Percentiles rank a stretch among this genome's conserved stretches.
phyloP scores from a whole-genome alignment of 2,113 vertebrate genomes.

The Aythya baeri region DNA sequence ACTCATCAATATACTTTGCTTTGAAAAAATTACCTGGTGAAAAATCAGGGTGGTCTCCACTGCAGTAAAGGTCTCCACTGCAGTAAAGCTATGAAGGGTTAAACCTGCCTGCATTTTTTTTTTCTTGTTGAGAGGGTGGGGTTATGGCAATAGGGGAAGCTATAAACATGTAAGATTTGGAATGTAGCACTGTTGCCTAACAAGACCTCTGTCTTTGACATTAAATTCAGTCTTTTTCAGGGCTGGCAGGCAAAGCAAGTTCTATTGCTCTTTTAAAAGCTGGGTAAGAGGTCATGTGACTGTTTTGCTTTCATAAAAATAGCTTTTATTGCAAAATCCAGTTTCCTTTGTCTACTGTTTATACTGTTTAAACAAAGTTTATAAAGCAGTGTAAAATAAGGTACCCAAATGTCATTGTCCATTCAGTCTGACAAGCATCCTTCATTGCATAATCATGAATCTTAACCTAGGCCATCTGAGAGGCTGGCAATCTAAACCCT shows the following conservation, averaged over 20 bases:
- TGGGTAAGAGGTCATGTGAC: slow-evolving; percentile 31
- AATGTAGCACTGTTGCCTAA: slow-evolving; percentile 36
- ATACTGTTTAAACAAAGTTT: slow-evolving; percentile 56
- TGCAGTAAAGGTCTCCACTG: background rate
- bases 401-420: slow-evolving; percentile 13
- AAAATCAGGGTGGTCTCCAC: background rate
- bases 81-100: background rate
- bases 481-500: background rate
- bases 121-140: background rate
- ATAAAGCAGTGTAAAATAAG: slow-evolving; percentile 52
- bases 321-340: slow-evolving; percentile 65
- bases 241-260: slow-evolving; percentile 49
- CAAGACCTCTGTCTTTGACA: slow-evolving; percentile 40
- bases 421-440: background rate
- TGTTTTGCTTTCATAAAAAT: slow-evolving; percentile 64
- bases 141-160: slow-evolving; percentile 11
- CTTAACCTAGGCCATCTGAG: background rate
- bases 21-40: background rate
- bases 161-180: slow-evolving; percentile 51
- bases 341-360: slow-evolving; percentile 63
- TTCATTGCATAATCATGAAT: background rate
- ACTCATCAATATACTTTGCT: background rate
- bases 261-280: slow-evolving; percentile 39
- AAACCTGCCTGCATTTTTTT: background rate
- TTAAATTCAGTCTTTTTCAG: slow-evolving; percentile 48